Conservation (phyloP, 2,888 invertebrate species). For the Willowsia nigromaculata region DNA sequence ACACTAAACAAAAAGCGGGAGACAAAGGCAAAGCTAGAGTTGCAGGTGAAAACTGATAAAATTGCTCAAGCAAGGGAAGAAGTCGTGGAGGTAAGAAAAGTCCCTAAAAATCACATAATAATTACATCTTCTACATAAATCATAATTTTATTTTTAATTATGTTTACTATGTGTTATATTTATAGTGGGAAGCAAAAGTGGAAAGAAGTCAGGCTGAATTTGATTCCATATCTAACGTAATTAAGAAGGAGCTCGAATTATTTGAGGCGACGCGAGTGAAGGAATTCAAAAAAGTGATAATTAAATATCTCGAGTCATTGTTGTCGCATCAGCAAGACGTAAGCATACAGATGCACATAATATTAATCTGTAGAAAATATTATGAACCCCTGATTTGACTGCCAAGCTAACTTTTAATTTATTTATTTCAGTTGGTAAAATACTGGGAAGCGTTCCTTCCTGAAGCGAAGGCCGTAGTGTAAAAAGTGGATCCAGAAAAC, state of each 20-base stretch:
- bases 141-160: background rate
- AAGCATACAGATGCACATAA: conserved; percentile 72
- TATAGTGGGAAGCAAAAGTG: conserved; percentile 96
- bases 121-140: no score
- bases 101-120: background rate
- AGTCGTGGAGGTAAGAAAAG: conserved; percentile 89
- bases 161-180: background rate
- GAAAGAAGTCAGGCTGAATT: conserved; percentile 97
- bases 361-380: no score
- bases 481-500: conserved; percentile 81
- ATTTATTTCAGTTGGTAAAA: conserved; percentile 88
- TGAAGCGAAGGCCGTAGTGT: conserved; percentile 95
- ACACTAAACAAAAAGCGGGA: conserved; percentile 96
- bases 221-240: conserved; percentile 95
- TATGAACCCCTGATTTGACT: background rate
- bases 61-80: conserved; percentile 93
- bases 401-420: no score
- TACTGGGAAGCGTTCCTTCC: conserved; percentile 98
- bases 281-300: conserved; percentile 94
- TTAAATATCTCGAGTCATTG: conserved; percentile 95
- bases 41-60: conserved; percentile 94
- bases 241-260: conserved; percentile 95
- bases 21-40: conserved; percentile 93
- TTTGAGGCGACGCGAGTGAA: conserved; percentile 93
- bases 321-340: conserved; percentile 97